Base-by-base conservation (phyloP, 2,113 vertebrate species). In the Myotis lucifugus region DNA sequence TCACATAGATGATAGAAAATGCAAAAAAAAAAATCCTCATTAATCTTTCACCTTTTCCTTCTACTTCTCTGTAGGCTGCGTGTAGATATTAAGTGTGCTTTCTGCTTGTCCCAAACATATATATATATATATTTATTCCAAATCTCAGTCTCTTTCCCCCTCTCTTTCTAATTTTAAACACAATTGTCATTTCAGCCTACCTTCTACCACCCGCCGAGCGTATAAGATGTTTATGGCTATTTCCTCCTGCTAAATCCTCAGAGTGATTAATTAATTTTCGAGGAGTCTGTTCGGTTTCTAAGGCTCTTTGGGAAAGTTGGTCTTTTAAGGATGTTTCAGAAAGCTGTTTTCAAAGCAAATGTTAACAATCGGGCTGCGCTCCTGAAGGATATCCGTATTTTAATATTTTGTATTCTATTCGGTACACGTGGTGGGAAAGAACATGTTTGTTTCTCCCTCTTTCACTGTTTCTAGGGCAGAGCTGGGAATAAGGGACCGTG, bases 221-320 rank as follows among this genome's bases (percentile, higher is more conserved):
- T 95, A 97, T 99, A 99, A 99, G 98, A 98, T 98, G 98, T 99
- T 98, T 99, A 98, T 98, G 98, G 96, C 94, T 46, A 48, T 98
- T 98, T 98, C 98, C 98, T 98, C 98, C 98, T 94, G 94, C 95
- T 98, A 99, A 99, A 98, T 97, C 98, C 97, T 99, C 98, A 97
- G 98, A 98, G 98, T 98, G 98, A 99, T 99, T 99, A 99, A 99
- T 99, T 99, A 99, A 99, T 98, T 98, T 98, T 97, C 97, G 74
- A 97, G 97, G 98, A 97, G 87, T 93, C 88, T 94, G 93, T 98
- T 97, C 40, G 19, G 61, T 98, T 98, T 98, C 96, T 96, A 97
- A 90, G 90, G 87, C 52, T 96, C 83, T 96, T 96, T 97, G 97
- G 59, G 96, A 97, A 96, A 97, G 96, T 96, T 92, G 82, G 76